Base-by-base conservation (phyloP, 2,888 invertebrate species). In the Spilosoma lubricipeda region DNA sequence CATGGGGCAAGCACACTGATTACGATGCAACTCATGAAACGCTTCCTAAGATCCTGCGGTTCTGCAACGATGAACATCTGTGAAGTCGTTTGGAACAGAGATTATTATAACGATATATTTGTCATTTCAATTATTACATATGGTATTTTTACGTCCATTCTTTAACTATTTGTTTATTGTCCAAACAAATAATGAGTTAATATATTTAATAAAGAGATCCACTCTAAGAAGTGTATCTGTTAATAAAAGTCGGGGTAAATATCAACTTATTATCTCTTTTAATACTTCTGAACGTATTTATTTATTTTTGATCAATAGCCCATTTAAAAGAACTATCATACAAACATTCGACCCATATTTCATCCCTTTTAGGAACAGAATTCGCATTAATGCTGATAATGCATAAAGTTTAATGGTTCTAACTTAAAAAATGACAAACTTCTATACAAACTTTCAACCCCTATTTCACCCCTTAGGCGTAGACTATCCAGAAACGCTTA, bases 1-100 rank as follows among this genome's bases (percentile, higher is more conserved):
- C 89, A 91, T 87, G 91, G 90, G 86, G 86, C 81, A 88, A 82
- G 81, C 88, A 89, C 90, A 87, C 85, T 90, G 91, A 91, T 91
- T 91, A 82, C 79, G 52, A 77, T 75, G 75, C 71, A 74, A 36
- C 72, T 73, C 30, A 65, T 65, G 56, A 23, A 74, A 67, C 66
- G 77, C 80, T 83, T 81, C 85, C 81, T 85, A 71, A 73, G 79
- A 77, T 80, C 82, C 77, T 80, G 73, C 82, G 82, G 84, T 84
- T 76, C 74, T 78, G 87, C 87, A 82, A 77, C 84, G 89, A 79
- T 87, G 85, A 81, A 74, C 85, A 86, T 81, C 76, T 75, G 71
- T 71, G 70, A 75, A 73, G 74, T 82, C 72, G 73, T 68, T 70
- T 74, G 79, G 73, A 75, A 81, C 82, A 27, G 68, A 67, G 45